Conservation (phyloP, 2,888 invertebrate genomes). For the Elgonia sp. region DNA sequence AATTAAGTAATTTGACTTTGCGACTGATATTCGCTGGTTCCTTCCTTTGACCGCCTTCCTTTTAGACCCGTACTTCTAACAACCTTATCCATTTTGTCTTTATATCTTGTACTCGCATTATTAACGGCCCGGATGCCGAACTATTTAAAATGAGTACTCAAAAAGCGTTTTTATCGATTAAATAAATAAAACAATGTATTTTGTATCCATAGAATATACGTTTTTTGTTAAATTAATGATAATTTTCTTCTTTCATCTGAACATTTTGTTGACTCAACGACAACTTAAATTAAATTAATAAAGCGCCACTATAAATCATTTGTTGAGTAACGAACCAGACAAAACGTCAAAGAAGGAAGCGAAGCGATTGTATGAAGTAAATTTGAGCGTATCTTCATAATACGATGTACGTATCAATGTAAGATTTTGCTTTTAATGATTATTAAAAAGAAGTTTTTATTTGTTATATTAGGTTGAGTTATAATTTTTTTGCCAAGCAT, state of each 20-base stretch:
- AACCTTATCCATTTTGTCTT: constrained; percentile 40
- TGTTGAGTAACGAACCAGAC: constrained; percentile 47
- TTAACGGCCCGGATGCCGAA: constrained; percentile 13
- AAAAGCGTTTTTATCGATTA: constrained; percentile 15
- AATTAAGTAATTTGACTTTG: constrained; percentile 74
- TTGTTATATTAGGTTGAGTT: too few relatives aligned
- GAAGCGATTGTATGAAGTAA: constrained; percentile 59
- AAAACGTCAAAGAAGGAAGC: constrained; percentile 71
- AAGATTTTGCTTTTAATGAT: too few relatives aligned
- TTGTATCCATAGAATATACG: not conserved
- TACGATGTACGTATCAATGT: too few relatives aligned
- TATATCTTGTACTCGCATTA: constrained; percentile 32
- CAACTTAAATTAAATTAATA: not conserved
- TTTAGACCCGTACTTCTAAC: constrained; percentile 39
- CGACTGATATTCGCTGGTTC: constrained; percentile 59
- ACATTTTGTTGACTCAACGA: constrained; percentile 13
- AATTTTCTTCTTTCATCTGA: not conserved
- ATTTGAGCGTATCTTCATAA: not conserved
- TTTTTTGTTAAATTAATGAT: not conserved
- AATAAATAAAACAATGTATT: not conserved
- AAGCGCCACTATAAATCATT: constrained; percentile 3
- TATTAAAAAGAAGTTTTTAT: too few relatives aligned
- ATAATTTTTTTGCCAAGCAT: too few relatives aligned
- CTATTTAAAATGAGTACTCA: constrained; percentile 17
- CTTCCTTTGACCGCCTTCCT: constrained; percentile 62